A percentile compares a stretch with the other conserved stretches of the same genome.
Conservation (phyloP, 2,113 vertebrate genomes). For the Caranx ignobilis region DNA sequence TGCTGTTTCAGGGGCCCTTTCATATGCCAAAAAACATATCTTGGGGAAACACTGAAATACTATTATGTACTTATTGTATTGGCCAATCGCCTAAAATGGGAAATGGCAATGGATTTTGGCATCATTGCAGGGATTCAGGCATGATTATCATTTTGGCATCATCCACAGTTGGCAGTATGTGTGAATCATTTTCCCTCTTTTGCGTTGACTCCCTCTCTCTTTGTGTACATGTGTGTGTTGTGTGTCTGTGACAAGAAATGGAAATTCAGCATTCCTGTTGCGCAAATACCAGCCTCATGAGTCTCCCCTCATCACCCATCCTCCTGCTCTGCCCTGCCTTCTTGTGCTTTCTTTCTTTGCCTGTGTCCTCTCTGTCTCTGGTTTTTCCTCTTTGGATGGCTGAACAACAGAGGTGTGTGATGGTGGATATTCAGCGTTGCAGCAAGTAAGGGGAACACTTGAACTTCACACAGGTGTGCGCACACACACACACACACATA, state of each 20-base stretch:
- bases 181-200: constrained; percentile 60
- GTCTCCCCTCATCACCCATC: constrained; percentile 59
- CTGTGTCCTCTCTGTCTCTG: constrained; percentile 16
- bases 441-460: constrained; percentile 51
- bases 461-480: background rate
- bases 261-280: constrained; percentile 56
- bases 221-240: constrained; percentile 39
- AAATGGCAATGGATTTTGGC: constrained; percentile 77
- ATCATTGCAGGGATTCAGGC: constrained; percentile 63
- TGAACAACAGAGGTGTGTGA: constrained; percentile 21
- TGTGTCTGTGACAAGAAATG: constrained; percentile 54
- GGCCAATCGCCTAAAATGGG: constrained; percentile 72
- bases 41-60: constrained; percentile 76
- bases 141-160: constrained; percentile 79
- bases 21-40: constrained; percentile 70
- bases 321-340: constrained; percentile 38
- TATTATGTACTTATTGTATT: constrained; percentile 78
- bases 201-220: constrained; percentile 25
- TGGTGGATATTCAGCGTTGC: constrained; percentile 52
- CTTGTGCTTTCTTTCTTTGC: constrained; percentile 30
- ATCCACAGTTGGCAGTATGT: constrained; percentile 58
- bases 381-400: constrained; percentile 29
- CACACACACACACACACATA: constrained; percentile 11
- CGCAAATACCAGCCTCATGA: constrained; percentile 38
- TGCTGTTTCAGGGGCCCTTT: constrained; percentile 58